These are phyloP conservation scores for Dendrolimus pini DNA, from an alignment of 2,888 invertebrate genomes.

Conservation along the genomic window DNA sequence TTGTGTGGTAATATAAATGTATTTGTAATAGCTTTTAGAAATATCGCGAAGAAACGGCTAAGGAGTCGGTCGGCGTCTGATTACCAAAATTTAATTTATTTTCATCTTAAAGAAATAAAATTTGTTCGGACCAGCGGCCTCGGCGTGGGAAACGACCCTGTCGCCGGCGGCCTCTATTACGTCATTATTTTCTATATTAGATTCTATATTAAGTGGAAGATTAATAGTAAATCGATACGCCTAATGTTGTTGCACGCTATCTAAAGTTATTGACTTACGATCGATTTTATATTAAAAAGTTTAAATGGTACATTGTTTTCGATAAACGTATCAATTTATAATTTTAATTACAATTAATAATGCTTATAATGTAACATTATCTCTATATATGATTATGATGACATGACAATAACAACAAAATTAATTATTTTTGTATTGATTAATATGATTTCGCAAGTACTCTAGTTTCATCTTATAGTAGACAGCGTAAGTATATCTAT, in stretches of 20 bases:
- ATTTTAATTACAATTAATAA: too few relatives aligned
- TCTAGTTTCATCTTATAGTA: too few relatives aligned
- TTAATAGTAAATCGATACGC: slow-evolving; percentile 71
- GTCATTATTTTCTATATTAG: slow-evolving; percentile 76
- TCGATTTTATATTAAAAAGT: neutral
- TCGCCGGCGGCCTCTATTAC: slow-evolving; percentile 74
- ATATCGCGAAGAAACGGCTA: slow-evolving; percentile 72
- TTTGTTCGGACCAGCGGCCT: slow-evolving; percentile 39
- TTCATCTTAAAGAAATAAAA: slow-evolving; percentile 61
- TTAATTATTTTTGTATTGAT: too few relatives aligned
- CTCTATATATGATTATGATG: too few relatives aligned
- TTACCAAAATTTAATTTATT: slow-evolving; percentile 75
- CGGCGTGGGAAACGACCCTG: slow-evolving; percentile 74
- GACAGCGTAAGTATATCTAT: too few relatives aligned
- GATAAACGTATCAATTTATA: neutral
- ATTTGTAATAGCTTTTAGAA: slow-evolving; percentile 77
- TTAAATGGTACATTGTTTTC: slow-evolving; percentile 1
- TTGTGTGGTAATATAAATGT: slow-evolving; percentile 74
- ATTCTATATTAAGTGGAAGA: slow-evolving; percentile 69
- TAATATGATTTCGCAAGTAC: too few relatives aligned
- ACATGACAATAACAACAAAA: too few relatives aligned
- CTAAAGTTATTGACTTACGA: slow-evolving; percentile 16
- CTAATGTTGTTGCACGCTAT: slow-evolving; percentile 32
- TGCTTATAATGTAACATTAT: too few relatives aligned
- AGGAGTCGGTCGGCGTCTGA: slow-evolving; percentile 65